Evolutionary conservation across 2,888 invertebrate species (phyloP), one percentile per base, ranked within the genome.

Genomic region (Platynereis dumerilii): DNA sequence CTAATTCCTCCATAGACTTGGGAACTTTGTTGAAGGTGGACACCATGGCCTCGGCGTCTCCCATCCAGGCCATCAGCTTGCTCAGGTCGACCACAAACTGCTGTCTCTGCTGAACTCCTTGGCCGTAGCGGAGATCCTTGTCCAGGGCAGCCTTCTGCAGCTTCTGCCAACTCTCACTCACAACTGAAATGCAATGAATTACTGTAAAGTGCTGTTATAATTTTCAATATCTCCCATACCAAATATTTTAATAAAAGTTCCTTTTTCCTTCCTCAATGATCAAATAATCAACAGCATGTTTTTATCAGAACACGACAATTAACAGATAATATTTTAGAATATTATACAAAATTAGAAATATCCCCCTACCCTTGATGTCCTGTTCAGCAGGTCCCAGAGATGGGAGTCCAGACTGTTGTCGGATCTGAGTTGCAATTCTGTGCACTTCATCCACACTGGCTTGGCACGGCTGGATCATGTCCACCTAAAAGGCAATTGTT

Each of bases 381-480:
- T 70, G 68, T 42, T 79, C 80, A 29, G 84, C 75, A 58, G 78
- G 75, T 42, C 69, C 77, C 70, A 65, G 61, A 27, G 22, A 52
- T 1, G 34, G 1, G 7, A 75, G 62, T 10, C 88, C 79, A 89
- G 92, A 82, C 67, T 94, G 93, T 45, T 90, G 90, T 2, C 91
- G 83, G 2, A 94, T 86, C 22, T 92, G 82, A 68, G 89, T 88
- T 65, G 91, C 91, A 54, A 94, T 86, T 86, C 93, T 93, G 79
- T 90, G 90, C 27, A 93, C 89, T 61, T 93, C 84, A 83, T 94
- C 94, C 54, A 93, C 86, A 5, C 91, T 90, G 7, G 92, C 92
- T 76, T 91, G 90, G 70, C 92, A 92, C 73, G 90, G 90, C 57
- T 91, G 90, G 54, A 92, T 88, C 60, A 91, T 85, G 83, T 91